Evolutionary conservation across 2,888 invertebrate genomes (phyloP), one percentile per base, ranked within the genome.

Genomic region (Fragum fragum): DNA sequence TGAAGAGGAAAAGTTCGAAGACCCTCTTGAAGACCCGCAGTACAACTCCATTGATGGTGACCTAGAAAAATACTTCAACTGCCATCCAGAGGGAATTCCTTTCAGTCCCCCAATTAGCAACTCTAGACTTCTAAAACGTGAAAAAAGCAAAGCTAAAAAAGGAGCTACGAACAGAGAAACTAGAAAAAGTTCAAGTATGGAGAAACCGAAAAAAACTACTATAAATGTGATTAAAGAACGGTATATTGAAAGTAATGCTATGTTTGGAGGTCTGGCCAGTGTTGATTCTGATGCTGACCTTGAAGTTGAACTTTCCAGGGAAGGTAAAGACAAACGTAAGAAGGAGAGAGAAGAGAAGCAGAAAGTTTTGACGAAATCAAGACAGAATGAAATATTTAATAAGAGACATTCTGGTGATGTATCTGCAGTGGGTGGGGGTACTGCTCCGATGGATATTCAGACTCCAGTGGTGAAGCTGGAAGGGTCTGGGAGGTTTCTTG

Each of bases 261-360:
- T 88, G 18, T 86, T 91, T 26, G 89, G 88, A 74, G 89, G 88
- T 39, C 82, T 92, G 9, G 87, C 89, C 57, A 87, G 87, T 57
- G 88, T 88, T 53, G 92, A 92, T 73, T 92, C 92, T 18, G 92
- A 92, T 83, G 91, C 90, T 53, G 90, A 90, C 70, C 71, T 90
- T 1, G 91, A 92, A 55, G 88, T 90, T 39, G 76, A 83, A 77
- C 59, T 70, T 7, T 42, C 78, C 18, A 72, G 79, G 29, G 90
- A 89, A 75, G 85, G 83, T 14, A 90, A 88, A 69, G 90, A 91
- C 21, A 90, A 88, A 63, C 86, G 81, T 32, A 87, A 84, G 32
- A 89, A 87, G 73, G 90, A 91, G 1, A 84, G 83, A 57, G 85
- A 88, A 63, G 90, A 90, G 32, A 91, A 90, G 77, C 90, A 90